Percentiles rank a stretch among this genome's conserved stretches.
phyloP scores from a whole-genome alignment of 2,113 vertebrate genomes.

The Vulpes ferrilata region DNA sequence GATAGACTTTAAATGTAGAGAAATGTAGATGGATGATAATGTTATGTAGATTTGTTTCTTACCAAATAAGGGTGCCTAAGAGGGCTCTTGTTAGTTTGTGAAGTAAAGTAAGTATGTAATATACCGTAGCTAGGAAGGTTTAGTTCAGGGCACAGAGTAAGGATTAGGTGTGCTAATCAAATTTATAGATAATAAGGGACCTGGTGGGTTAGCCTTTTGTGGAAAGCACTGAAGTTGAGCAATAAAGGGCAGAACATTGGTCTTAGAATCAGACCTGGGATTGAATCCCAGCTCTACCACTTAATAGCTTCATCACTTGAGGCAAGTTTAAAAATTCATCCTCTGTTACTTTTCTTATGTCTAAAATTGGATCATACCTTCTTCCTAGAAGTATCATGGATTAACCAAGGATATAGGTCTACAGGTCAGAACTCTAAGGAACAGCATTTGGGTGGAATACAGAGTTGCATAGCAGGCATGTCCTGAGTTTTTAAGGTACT shows the following conservation, averaged over 20 bases:
- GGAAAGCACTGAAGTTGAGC: background rate
- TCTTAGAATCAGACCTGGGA: background rate
- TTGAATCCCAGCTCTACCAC: background rate
- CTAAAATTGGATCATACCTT: background rate
- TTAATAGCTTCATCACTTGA: conserved; percentile 2
- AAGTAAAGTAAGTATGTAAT: background rate
- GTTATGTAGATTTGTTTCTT: background rate
- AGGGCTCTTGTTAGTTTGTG: background rate
- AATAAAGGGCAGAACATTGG: background rate
- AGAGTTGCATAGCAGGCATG: background rate
- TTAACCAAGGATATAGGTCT: background rate
- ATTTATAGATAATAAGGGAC: background rate
- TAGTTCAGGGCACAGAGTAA: background rate
- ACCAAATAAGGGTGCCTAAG: background rate
- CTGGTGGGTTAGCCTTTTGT: background rate
- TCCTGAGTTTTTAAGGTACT: background rate
- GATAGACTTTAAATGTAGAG: background rate
- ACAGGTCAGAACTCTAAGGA: background rate
- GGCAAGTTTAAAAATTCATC: background rate
- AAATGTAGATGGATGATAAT: background rate
- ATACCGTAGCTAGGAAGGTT: background rate
- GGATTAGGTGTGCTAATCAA: background rate
- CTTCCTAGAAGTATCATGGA: background rate
- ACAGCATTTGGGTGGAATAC: background rate
- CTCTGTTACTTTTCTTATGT: background rate